A percentile compares a stretch with the other conserved stretches of the same genome.
phyloP scores from a whole-genome alignment of 2,797 vertebrate genomes.

The Pangasius krempfi region DNA sequence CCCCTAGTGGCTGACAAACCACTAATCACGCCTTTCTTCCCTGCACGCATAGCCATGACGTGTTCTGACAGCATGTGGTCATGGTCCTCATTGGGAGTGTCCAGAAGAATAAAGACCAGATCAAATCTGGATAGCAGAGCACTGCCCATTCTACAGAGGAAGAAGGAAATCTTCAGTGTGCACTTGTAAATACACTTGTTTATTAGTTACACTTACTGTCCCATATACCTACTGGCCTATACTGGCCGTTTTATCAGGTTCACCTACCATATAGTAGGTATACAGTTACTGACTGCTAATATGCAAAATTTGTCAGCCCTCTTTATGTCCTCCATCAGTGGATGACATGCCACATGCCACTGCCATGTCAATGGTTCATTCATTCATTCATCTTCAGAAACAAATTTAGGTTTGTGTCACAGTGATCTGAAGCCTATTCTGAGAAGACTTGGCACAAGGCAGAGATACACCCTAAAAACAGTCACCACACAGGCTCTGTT shows the following conservation, averaged over 20 bases:
- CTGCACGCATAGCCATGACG: conserved; percentile 88
- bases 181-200: background rate
- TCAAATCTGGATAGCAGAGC: conserved; percentile 95
- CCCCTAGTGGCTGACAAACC: conserved; percentile 72
- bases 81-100: conserved; percentile 92
- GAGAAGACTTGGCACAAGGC: background rate
- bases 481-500: background rate
- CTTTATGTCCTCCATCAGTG: background rate
- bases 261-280: background rate
- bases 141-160: conserved; percentile 86
- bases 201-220: background rate
- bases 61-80: conserved; percentile 94
- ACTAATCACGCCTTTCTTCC: conserved; percentile 71
- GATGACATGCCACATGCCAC: background rate
- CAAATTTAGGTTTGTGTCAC: background rate
- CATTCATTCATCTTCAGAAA: background rate
- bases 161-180: background rate
- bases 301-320: background rate
- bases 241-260: background rate
- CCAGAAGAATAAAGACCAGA: conserved; percentile 94
- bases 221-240: background rate
- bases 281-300: background rate
- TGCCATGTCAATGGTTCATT: background rate
- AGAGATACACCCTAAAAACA: background rate
- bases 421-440: background rate